Evolutionary conservation across 2,797 vertebrate genomes (phyloP), one percentile per base, ranked within the genome.

Genomic region (Carcharodon carcharias): DNA sequence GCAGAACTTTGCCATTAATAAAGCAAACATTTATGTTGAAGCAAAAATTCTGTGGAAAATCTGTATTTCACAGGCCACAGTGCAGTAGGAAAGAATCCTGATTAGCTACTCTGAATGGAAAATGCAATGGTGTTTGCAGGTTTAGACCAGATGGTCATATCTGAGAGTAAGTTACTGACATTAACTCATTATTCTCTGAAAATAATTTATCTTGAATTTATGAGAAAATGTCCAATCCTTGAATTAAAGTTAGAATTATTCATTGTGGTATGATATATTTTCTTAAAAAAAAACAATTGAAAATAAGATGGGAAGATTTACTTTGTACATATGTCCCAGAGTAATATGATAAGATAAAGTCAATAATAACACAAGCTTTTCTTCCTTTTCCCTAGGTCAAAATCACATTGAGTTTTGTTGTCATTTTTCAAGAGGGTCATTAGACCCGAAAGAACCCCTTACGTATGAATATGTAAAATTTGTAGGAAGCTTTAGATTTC

Each of bases 401-500:
- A 98, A 97, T 65, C 98, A 98, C 96, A 97, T 99, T 96, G 98
- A 99, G 96, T 99, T 99, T 97, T 99, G 98, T 97, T 99, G 99
- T 97, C 98, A 99, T 97, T 97, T 99, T 97, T 98, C 98, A 97
- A 98, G 98, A 98, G 98, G 98, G 96, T 98, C 98, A 96, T 97
- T 98, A 96, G 97, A 98, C 96, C 97, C 97, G 94, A 98, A 98
- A 96, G 98, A 98, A 95, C 97, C 97, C 1, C 97, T 98, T 96
- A 98, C 97, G 26, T 99, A 99, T 54, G 99, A 99, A 97, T 98
- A 98, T 96, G 99, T 98, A 97, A 99, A 99, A 98, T 99, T 99
- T 97, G 98, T 99, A 91, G 98, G 99, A 97, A 98, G 98, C 97
- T 98, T 99, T 97, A 99, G 98, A 97, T 99, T 98, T 97, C 98